A percentile compares a stretch with the other conserved stretches of the same genome.
phyloP scores from a whole-genome alignment of 2,888 invertebrate species.

The Tetanocera ferruginea region DNA sequence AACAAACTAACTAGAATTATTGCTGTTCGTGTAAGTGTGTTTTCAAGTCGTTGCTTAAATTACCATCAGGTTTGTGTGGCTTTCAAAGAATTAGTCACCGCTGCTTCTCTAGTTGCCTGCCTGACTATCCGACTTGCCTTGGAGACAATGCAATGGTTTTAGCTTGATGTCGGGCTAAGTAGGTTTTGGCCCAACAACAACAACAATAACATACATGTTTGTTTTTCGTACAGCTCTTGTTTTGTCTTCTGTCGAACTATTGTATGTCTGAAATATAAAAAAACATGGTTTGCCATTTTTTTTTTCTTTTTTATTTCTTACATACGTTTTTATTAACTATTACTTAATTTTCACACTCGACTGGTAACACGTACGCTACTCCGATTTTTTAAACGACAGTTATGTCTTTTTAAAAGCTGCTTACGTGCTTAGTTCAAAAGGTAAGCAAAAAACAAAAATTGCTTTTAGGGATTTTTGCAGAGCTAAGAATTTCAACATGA shows the following conservation, averaged over 20 bases:
- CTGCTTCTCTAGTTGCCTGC: not conserved
- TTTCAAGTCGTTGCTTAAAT: not conserved
- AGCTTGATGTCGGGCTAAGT: not conserved
- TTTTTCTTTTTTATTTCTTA: not conserved
- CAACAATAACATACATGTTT: not conserved
- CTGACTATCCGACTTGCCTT: not conserved
- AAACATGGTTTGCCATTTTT: not conserved
- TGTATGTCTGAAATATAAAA: no score
- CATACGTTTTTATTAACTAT: not conserved
- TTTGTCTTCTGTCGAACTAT: not conserved
- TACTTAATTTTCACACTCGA: constrained; percentile 25
- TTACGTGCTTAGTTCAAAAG: constrained; percentile 2
- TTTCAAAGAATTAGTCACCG: not conserved
- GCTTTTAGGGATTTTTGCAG: not conserved
- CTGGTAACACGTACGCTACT: not conserved
- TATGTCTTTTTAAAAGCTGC: constrained; percentile 9
- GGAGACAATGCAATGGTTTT: not conserved
- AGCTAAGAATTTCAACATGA: no score
- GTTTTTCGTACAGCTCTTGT: not conserved
- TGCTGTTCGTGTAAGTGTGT: not conserved
- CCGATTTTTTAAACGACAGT: not conserved
- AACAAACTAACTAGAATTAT: not conserved
- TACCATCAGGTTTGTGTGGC: not conserved
- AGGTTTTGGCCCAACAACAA: not conserved
- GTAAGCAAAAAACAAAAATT: not conserved